Evolutionary conservation across 1,140 invertebrate species (phyloP).

Genomic region (Heliconius hewitsoni): DNA sequence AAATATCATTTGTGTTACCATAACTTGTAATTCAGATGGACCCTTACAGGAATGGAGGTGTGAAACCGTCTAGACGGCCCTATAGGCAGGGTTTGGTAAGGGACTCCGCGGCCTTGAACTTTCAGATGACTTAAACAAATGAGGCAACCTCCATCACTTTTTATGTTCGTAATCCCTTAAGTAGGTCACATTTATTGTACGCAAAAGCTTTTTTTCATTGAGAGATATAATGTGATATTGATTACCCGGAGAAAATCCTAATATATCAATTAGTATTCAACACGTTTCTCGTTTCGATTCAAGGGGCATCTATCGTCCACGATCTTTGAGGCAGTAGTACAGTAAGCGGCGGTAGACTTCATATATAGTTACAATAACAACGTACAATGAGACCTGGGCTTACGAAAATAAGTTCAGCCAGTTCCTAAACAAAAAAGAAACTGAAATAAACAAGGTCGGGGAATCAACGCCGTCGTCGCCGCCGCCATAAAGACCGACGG

Average conservation of each 20-base stretch:
- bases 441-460: conserved; percentile 80
- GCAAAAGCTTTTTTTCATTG: conserved; percentile 12
- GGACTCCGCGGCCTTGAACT: conserved; percentile 76
- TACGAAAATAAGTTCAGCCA: conserved; percentile 76
- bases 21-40: conserved; percentile 65
- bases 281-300: neutral
- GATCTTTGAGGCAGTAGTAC: neutral
- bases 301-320: neutral
- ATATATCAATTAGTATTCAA: neutral
- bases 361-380: conserved; percentile 35
- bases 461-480: conserved; percentile 78
- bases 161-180: conserved; percentile 26
- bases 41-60: conserved; percentile 73
- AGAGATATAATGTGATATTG: neutral
- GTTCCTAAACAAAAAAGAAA: conserved; percentile 81
- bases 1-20: conserved; percentile 41
- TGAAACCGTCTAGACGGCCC: conserved; percentile 76
- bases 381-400: conserved; percentile 48
- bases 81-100: conserved; percentile 71
- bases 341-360: neutral
- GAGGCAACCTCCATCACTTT: conserved; percentile 44
- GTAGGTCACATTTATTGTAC: conserved; percentile 31
- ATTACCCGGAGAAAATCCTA: neutral
- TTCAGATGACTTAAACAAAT: conserved; percentile 74
- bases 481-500: conserved; percentile 79